Base-by-base conservation (phyloP, 1,140 invertebrate species). In the Drosophila burlai region DNA sequence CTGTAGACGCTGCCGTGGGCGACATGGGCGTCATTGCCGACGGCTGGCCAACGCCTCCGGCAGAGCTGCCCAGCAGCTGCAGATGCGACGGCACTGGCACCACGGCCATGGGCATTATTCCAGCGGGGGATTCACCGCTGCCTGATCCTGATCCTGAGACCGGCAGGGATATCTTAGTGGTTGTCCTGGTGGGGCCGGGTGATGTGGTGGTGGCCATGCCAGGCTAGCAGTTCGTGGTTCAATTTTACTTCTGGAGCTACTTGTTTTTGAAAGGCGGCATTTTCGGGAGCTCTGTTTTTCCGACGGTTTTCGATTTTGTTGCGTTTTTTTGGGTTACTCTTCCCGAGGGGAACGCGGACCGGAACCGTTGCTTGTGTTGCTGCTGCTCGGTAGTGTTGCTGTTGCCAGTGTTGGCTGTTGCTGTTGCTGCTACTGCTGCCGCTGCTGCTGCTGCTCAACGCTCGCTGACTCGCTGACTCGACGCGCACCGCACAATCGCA, bases 11-110 rank as follows among this genome's bases (percentile, higher is more conserved):
- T 21, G 67, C 67, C 57, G 83, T 89, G 73, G 83, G 67, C 26
- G 83, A 68, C 50, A 73, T 43, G 43, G 79, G 76, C 36, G 80
- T 54, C 47, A 81, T 78, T 85, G 79, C 82, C 83, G 82, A 49
- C 83, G 82, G 83, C 83, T 78, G 82, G 13, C 59, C 57, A 24
- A 43, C 55, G 58, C 66, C 63, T 34, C 65, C 74, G 59, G 61
- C 54, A 16, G 78, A 16, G 47, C 63, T 69, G 34, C 82, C 78
- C 46, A 77, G 45, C 47, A 81, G 68, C 24, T 75, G 81, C 60
- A 83, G 47, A 75, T 83, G 83, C 47, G 73, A 76, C 58, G 84
- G 84, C 84, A 89, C 43, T n/a, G 78, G 77, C 54, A 89, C 52
- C 6, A 64, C 43, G 45, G 84, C 66, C 55, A 85, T 71, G 76